phyloP scores from a whole-genome alignment of 2,797 vertebrate species.

The Gadopsis bispinosus region DNA sequence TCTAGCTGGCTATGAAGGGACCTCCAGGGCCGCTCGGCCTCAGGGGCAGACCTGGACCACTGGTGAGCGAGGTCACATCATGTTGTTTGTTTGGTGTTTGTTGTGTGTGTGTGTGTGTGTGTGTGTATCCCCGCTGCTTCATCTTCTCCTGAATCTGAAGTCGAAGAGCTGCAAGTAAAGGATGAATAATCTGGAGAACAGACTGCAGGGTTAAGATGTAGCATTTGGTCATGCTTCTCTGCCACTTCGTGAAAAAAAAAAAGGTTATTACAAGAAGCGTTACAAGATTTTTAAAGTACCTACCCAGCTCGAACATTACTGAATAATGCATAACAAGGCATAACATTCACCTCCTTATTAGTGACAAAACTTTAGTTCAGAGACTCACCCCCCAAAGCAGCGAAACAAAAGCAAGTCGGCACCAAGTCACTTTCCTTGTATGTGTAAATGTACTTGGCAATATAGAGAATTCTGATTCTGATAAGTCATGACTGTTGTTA shows the following conservation, averaged over 20 bases:
- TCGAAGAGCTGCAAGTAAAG: background rate
- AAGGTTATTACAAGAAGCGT: background rate
- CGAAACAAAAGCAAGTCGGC: too few relatives aligned
- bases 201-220: background rate
- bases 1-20: slow-evolving; percentile 91
- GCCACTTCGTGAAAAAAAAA: background rate
- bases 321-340: background rate
- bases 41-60: slow-evolving; percentile 90
- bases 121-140: background rate
- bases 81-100: background rate
- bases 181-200: background rate
- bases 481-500: too few relatives aligned
- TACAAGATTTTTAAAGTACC: background rate
- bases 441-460: too few relatives aligned
- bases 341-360: background rate
- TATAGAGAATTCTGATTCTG: too few relatives aligned
- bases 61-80: slow-evolving; percentile 87
- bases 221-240: background rate
- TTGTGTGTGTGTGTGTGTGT: background rate
- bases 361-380: background rate
- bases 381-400: background rate
- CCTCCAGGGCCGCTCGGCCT: slow-evolving; percentile 92
- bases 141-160: background rate
- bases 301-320: background rate
- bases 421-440: too few relatives aligned